These are phyloP conservation scores for Sinocyclocheilus anophthalmus DNA, from an alignment of 2,113 vertebrate species.

Conservation along the genomic window DNA sequence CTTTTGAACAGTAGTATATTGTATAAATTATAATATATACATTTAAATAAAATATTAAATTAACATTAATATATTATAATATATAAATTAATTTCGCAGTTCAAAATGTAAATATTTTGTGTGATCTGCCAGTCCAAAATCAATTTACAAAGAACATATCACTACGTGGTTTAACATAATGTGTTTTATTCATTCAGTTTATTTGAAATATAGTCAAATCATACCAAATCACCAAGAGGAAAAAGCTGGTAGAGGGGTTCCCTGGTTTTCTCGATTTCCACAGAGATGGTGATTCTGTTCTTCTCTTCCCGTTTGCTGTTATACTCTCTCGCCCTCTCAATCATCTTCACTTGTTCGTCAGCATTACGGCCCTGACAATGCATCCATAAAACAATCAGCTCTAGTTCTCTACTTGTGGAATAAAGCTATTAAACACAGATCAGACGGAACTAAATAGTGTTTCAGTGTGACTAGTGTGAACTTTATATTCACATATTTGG, in stretches of 20 bases:
- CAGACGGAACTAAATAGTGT: not conserved
- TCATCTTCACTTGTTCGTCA: slow-evolving; percentile 87
- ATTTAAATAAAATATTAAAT: no score
- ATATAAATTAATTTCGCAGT: no score
- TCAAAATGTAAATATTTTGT: not conserved
- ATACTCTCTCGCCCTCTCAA: slow-evolving; percentile 76
- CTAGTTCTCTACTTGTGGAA: not conserved
- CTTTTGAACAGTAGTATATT: not conserved
- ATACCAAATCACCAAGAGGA: slow-evolving; percentile 83
- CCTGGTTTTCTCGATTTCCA: slow-evolving; percentile 91
- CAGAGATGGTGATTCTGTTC: slow-evolving; percentile 76
- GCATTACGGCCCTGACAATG: slow-evolving; percentile 86
- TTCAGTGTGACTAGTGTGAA: not conserved
- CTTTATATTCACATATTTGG: not conserved
- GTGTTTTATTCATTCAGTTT: not conserved
- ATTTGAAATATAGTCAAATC: not conserved
- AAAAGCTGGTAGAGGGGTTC: slow-evolving; percentile 86
- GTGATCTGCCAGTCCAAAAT: not conserved
- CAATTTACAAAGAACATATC: not conserved
- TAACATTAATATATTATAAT: no score
- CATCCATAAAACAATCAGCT: slow-evolving; percentile 17
- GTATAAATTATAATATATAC: no score
- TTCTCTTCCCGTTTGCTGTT: slow-evolving; percentile 69
- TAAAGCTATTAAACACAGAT: not conserved
- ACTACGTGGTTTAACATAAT: not conserved